Conservation (phyloP, 2,113 vertebrate genomes). For the Gambusia holbrooki region DNA sequence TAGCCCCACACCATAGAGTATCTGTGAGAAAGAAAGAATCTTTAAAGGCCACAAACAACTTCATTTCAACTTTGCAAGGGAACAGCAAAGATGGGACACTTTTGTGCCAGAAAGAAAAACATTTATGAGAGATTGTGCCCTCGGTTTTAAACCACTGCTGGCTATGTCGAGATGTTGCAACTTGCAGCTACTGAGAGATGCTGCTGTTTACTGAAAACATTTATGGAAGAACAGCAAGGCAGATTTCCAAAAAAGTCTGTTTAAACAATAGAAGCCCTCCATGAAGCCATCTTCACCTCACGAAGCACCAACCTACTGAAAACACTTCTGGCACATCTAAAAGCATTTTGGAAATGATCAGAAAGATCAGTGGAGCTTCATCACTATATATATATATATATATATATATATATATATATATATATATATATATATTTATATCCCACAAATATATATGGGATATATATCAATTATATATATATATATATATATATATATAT, state of each 20-base stretch:
- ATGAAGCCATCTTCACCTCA: not conserved
- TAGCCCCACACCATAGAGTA: not conserved
- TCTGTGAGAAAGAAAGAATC: not conserved
- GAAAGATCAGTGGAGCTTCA: not conserved
- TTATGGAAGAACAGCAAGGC: not conserved
- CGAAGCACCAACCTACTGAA: not conserved
- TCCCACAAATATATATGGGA: too few species aligned
- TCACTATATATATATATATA: not conserved
- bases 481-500: too few species aligned
- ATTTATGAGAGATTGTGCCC: too few species aligned
- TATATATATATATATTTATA: too few species aligned
- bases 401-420: too few species aligned
- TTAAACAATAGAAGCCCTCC: not conserved
- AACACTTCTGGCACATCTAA: not conserved
- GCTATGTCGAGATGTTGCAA: not conserved
- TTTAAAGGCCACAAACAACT: too few species aligned
- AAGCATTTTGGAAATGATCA: not conserved
- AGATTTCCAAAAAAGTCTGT: not conserved
- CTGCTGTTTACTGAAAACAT: not conserved
- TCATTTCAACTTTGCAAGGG: too few species aligned
- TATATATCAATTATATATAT: too few species aligned
- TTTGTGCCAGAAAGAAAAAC: too few species aligned
- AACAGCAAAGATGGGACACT: too few species aligned
- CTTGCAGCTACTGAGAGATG: not conserved
- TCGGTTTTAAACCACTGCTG: too few species aligned